phyloP scores from a whole-genome alignment of 2,113 vertebrate genomes.

The Rutilus rutilus region DNA sequence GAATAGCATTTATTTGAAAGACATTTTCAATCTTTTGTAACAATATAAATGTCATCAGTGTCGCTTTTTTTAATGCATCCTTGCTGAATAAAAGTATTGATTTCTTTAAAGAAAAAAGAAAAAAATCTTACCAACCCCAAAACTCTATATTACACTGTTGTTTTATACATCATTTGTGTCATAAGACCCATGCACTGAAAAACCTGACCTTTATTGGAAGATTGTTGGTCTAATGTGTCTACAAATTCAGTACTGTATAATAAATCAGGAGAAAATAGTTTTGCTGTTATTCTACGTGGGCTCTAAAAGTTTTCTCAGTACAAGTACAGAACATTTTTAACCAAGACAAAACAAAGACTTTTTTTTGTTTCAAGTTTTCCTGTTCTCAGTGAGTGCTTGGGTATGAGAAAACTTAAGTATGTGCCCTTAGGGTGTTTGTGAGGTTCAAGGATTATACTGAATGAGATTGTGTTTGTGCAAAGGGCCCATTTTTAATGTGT shows the following conservation, averaged over 20 bases:
- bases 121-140: not conserved
- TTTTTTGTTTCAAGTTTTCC: not conserved
- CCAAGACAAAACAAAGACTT: not conserved
- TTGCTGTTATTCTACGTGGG: not conserved
- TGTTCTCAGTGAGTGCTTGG: not conserved
- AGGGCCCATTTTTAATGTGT: not conserved
- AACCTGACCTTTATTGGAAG: not conserved
- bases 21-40: not conserved
- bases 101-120: not conserved
- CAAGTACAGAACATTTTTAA: not conserved
- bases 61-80: not conserved
- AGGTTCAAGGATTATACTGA: not conserved
- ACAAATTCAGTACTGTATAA: not conserved
- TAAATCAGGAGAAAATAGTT: not conserved
- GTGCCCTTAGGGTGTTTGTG: not conserved
- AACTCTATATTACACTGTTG: not conserved
- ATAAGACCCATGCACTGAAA: not conserved
- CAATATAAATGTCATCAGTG: too few species aligned
- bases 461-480: not conserved
- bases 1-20: not conserved
- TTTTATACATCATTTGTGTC: not conserved
- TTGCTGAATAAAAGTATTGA: not conserved
- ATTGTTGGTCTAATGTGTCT: not conserved
- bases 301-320: not conserved
- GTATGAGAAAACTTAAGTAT: not conserved